These are phyloP conservation scores for Dendronephthya gigantea DNA, from an alignment of 64 coral and sea anemone genomes.

Conservation along the genomic window DNA sequence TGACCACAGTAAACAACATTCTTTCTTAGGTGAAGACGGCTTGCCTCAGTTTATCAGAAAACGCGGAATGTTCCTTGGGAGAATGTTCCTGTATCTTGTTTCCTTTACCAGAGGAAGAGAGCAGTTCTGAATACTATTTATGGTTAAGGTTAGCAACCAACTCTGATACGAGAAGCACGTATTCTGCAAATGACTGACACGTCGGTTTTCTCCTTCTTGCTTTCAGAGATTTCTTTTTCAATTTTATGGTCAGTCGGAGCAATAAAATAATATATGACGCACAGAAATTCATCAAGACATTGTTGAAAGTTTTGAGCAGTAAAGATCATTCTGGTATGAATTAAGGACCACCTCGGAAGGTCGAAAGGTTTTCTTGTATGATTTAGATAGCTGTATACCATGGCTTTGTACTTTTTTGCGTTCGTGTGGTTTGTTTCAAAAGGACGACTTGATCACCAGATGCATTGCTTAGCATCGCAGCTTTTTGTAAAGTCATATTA, in stretches of 20 bases:
- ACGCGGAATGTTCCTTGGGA: neutral
- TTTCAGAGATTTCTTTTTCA: neutral
- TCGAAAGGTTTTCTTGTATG: too few species aligned
- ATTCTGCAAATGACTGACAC: neutral
- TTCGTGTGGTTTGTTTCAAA: too few species aligned
- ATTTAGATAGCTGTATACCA: too few species aligned
- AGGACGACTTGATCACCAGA: too few species aligned
- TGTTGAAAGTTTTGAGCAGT: neutral
- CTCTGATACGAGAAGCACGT: too few species aligned
- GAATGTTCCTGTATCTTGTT: neutral
- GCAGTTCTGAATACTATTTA: too few species aligned
- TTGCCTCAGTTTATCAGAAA: neutral
- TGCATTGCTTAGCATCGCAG: too few species aligned
- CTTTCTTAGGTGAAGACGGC: neutral
- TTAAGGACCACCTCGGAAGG: too few species aligned
- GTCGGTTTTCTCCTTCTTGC: neutral
- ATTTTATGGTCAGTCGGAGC: neutral
- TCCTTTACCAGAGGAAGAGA: neutral
- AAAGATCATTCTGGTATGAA: neutral
- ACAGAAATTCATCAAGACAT: neutral
- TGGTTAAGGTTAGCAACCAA: neutral
- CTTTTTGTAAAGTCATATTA: too few species aligned
- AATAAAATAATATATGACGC: neutral
- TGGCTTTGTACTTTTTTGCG: too few species aligned
- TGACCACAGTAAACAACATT: too few species aligned